These are phyloP conservation scores for Polietes domitor DNA, from an alignment of 2,888 invertebrate species.

Conservation along the genomic window DNA sequence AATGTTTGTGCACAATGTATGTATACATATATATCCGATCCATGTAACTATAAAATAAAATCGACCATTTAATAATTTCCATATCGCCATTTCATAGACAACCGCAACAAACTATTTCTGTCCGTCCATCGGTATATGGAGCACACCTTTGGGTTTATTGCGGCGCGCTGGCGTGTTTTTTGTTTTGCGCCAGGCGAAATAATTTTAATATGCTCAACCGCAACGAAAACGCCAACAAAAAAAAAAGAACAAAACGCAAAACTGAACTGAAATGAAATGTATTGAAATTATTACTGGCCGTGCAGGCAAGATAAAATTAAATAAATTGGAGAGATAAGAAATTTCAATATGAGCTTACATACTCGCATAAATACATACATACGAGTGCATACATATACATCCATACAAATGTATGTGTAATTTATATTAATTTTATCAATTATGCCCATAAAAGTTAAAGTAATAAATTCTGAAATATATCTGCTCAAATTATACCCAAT, in stretches of 20 bases:
- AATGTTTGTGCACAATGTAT: not conserved
- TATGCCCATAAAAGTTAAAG: constrained; percentile 13
- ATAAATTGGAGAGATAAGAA: constrained; percentile 51
- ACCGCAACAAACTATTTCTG: constrained; percentile 28
- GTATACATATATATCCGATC: not conserved
- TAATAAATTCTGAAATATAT: constrained; percentile 30
- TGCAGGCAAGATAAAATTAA: constrained; percentile 60
- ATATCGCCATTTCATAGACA: constrained; percentile 16
- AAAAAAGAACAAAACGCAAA: not conserved
- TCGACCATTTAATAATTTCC: constrained; percentile 24
- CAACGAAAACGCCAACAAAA: not conserved
- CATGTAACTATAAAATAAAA: not conserved
- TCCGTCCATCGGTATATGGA: constrained; percentile 5
- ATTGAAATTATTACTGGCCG: constrained; percentile 44
- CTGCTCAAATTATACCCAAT: constrained; percentile 17
- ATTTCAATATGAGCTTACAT: constrained; percentile 5
- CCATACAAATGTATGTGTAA: not conserved
- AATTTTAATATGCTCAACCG: constrained; percentile 34
- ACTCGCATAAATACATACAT: not conserved
- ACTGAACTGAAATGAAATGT: constrained; percentile 46
- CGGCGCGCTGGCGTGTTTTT: not conserved
- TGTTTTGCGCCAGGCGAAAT: not conserved
- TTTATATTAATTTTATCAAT: constrained; percentile 40
- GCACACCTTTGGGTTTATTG: constrained; percentile 25
- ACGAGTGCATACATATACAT: not conserved